phyloP scores from a whole-genome alignment of 2,888 invertebrate genomes.

The Andricus curvator region DNA sequence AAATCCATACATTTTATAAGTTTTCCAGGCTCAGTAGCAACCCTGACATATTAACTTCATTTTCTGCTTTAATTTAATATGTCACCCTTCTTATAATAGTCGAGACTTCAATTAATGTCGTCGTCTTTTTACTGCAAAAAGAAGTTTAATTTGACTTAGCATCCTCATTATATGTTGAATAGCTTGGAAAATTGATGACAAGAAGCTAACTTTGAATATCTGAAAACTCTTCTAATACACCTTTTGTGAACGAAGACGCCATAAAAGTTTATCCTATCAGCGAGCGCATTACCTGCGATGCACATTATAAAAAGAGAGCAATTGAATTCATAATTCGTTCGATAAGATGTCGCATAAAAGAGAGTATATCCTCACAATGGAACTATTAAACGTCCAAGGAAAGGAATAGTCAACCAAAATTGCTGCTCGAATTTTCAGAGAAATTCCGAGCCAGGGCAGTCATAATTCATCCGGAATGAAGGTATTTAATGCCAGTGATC shows the following conservation, averaged over 20 bases:
- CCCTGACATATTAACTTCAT: no score
- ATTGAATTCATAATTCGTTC: conserved; percentile 3
- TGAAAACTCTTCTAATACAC: background rate
- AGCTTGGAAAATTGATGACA: conserved; percentile 6
- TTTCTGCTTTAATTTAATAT: background rate
- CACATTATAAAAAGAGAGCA: background rate
- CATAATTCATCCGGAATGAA: conserved; percentile 26
- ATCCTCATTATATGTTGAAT: background rate
- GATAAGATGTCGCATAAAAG: conserved; percentile 12
- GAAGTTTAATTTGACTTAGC: background rate
- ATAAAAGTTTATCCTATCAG: conserved; percentile 17
- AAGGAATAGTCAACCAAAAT: conserved; percentile 25
- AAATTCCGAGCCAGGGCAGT: conserved; percentile 5
- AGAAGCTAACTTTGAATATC: background rate
- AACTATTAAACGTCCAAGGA: conserved; percentile 25
- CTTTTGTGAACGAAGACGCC: conserved; percentile 1
- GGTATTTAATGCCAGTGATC: conserved; percentile 31
- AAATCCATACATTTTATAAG: no score
- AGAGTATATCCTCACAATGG: conserved; percentile 28
- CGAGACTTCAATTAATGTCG: background rate
- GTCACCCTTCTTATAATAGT: background rate
- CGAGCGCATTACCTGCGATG: background rate
- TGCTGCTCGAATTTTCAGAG: conserved; percentile 31
- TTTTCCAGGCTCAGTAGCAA: no score
- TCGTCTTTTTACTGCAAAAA: no score